A percentile compares a stretch with the other conserved stretches of the same genome.
Evolutionary conservation across 2,113 vertebrate species (phyloP).

Genomic region (Marcusenius ussheri): DNA sequence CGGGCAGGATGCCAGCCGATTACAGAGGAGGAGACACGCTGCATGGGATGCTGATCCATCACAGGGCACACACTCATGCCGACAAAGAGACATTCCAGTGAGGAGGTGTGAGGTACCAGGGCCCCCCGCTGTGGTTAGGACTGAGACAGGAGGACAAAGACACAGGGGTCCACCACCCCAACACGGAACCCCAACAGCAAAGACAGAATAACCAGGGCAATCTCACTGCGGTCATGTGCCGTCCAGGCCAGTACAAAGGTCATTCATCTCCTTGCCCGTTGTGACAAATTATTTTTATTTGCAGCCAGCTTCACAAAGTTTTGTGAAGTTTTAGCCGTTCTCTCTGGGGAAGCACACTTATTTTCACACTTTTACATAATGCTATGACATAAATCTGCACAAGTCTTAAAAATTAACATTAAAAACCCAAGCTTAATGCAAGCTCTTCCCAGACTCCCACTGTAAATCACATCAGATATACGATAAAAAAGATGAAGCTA

Average conservation of each 20-base stretch:
- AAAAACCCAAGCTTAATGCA: not conserved
- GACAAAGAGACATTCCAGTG: not conserved
- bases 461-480: conserved; percentile 32
- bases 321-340: not conserved
- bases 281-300: not conserved
- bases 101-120: too few species aligned
- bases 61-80: not conserved
- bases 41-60: not conserved
- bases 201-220: not conserved
- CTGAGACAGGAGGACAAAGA: not conserved
- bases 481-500: conserved; percentile 34
- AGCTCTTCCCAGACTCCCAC: conserved; percentile 28
- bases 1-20: too few species aligned
- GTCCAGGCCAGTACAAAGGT: not conserved
- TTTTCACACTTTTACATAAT: not conserved
- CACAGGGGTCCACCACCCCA: not conserved
- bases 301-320: not conserved
- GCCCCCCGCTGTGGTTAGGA: not conserved
- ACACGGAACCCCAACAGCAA: not conserved
- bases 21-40: too few species aligned
- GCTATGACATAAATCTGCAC: not conserved
- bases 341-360: not conserved
- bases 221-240: not conserved
- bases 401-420: not conserved
- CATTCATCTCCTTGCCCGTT: not conserved